phyloP scores from a whole-genome alignment of 1,140 invertebrate genomes.

The Macrocentrus cingulum region DNA sequence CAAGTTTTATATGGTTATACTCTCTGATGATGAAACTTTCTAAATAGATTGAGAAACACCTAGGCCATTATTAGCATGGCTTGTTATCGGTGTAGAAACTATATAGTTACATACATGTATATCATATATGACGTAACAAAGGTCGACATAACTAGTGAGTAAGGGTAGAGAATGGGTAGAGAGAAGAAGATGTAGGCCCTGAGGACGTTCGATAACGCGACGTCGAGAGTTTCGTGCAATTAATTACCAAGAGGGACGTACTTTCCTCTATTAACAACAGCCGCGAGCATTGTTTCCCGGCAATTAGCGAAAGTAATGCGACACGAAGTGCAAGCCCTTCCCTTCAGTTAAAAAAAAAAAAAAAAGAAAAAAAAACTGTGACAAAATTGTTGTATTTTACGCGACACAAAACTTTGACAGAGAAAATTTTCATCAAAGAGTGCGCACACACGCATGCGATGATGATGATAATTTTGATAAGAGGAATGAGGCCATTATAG shows the following conservation, averaged over 20 bases:
- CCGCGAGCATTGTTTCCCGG: constrained; percentile 18
- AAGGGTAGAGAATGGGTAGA: neutral
- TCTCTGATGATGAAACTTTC: constrained; percentile 10
- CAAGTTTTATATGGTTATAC: neutral
- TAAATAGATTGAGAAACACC: constrained; percentile 14
- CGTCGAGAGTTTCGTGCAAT: constrained; percentile 31
- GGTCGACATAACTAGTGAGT: constrained; percentile 12
- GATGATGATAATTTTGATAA: constrained; percentile 32
- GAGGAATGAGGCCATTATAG: constrained; percentile 21
- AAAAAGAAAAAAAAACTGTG: no score
- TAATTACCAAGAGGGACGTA: constrained; percentile 29
- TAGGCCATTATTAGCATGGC: constrained; percentile 16
- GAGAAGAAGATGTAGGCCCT: neutral
- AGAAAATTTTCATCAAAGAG: no score
- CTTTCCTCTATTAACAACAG: constrained; percentile 24
- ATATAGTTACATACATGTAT: no score
- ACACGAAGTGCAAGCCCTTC: constrained; percentile 5
- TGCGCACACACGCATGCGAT: no score
- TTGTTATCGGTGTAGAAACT: constrained; percentile 1
- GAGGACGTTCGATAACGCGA: constrained; percentile 21
- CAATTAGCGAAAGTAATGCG: constrained; percentile 26
- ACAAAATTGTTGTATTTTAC: no score
- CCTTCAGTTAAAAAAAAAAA: no score
- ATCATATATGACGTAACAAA: constrained; percentile 14
- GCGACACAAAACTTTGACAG: no score